phyloP scores from a whole-genome alignment of 2,113 vertebrate species.

The Rhabdomys dilectus region DNA sequence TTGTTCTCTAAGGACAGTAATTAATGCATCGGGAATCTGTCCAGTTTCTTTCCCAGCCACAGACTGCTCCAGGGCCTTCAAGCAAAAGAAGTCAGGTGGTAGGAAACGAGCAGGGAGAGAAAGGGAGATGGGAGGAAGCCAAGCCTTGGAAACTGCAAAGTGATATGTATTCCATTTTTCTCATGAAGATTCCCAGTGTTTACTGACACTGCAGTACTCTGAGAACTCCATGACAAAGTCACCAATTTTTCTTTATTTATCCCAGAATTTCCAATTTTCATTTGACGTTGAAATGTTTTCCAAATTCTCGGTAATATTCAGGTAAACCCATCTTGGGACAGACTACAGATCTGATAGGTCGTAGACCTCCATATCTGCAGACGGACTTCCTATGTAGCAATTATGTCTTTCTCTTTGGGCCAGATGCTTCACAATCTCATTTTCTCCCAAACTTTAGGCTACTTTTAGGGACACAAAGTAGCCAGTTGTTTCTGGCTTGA shows the following conservation, averaged over 20 bases:
- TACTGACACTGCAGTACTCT: neutral
- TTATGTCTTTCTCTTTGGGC: neutral
- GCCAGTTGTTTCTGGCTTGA: neutral
- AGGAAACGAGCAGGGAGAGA: neutral
- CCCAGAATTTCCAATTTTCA: neutral
- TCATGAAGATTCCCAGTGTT: neutral
- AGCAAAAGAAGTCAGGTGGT: neutral
- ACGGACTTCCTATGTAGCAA: neutral
- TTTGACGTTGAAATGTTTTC: neutral
- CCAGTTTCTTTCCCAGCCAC: neutral
- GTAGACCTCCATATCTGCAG: neutral
- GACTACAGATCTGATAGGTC: neutral
- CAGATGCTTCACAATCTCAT: neutral
- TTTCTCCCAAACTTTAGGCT: constrained; percentile 6
- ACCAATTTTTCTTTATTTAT: neutral
- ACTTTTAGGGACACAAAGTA: constrained; percentile 19
- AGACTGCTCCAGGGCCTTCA: neutral
- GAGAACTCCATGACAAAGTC: neutral
- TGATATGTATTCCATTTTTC: neutral
- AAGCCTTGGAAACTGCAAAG: neutral
- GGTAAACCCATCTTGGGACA: neutral
- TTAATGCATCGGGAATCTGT: neutral
- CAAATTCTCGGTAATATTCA: neutral
- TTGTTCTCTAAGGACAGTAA: neutral
- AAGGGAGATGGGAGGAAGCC: neutral